Percentiles rank a stretch among this genome's conserved stretches.
These are phyloP conservation scores for Zingel zingel DNA, from an alignment of 2,113 vertebrate genomes.

Conservation along the genomic window DNA sequence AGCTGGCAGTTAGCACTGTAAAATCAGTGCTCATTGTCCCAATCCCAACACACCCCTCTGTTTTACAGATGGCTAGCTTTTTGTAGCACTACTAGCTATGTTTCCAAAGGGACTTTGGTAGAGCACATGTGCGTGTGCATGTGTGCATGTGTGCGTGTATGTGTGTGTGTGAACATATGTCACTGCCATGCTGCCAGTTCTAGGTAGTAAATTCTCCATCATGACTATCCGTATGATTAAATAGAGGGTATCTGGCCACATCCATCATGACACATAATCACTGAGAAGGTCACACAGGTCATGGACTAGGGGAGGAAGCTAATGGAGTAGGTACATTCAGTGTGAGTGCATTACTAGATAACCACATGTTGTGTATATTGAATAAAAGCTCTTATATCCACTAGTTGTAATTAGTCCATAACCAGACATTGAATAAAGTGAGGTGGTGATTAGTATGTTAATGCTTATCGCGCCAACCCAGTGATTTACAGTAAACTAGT, in stretches of 20 bases:
- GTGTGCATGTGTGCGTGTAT: slow-evolving; percentile 12
- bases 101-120: slow-evolving; percentile 36
- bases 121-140: slow-evolving; percentile 4
- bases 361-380: slow-evolving; percentile 28
- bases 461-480: slow-evolving; percentile 8
- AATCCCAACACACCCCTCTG: neutral
- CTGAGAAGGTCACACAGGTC: slow-evolving; percentile 68
- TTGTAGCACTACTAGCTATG: slow-evolving; percentile 10
- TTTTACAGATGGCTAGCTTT: slow-evolving; percentile 12
- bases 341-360: slow-evolving; percentile 40
- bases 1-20: neutral
- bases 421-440: neutral
- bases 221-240: slow-evolving; percentile 80
- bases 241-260: slow-evolving; percentile 69
- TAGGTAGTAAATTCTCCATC: slow-evolving; percentile 77
- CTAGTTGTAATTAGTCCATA: slow-evolving; percentile 23
- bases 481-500: slow-evolving; percentile 10
- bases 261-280: slow-evolving; percentile 80
- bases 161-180: slow-evolving; percentile 68
- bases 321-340: slow-evolving; percentile 58
- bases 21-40: neutral
- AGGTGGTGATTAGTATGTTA: neutral
- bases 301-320: slow-evolving; percentile 52
- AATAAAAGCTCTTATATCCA: slow-evolving; percentile 23
- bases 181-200: slow-evolving; percentile 71